Evolutionary conservation across 1,140 invertebrate genomes (phyloP), one percentile per base, ranked within the genome.

Genomic region (Pinna nobilis): DNA sequence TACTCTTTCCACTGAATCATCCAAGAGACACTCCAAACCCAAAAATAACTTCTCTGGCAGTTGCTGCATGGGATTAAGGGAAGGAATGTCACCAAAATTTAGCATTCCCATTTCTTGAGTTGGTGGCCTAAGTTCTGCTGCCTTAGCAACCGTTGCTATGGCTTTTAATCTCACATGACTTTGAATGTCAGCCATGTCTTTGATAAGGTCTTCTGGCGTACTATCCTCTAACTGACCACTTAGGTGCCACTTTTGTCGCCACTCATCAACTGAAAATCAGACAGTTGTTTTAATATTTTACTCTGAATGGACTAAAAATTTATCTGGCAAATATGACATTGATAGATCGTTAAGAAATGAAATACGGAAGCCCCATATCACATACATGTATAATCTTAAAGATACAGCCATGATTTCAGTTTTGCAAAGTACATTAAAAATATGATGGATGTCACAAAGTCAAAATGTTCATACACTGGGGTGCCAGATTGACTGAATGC

Each of bases 161-260:
- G 87, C 84, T 69, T 87, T 86, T 5, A 88, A 74, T 39, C 87
- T 67, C 18, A 89, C 84, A 75, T 88, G 86, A 5, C 85, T 68
- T 64, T 89, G 88, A 23, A 88, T 86, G 73, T 88, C 87, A 3
- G 81, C 82, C 87, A 89, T 89, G 77, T 89, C 88, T 28, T 72
- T 64, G 9, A 88, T 85, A 33, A 89, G 78, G 51, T 88, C 87
- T 65, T 86, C 82, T 3, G 81, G 80, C 11, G 81, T 86, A 53
- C 83, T 82, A 76, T 89, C 88, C 15, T 76, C 77, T 75, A 81
- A 88, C 73, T 86, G 84, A 30, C 81, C 82, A 73, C 80, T 79
- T 32, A 89, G 65, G 47, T 87, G 80, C 84, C 86, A 88, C 67
- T 87, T 84, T 5, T 66, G 68, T 44, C 84, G 74, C 88, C 88